Base-by-base conservation (phyloP, 2,888 invertebrate genomes). In the Clivina fossor region DNA sequence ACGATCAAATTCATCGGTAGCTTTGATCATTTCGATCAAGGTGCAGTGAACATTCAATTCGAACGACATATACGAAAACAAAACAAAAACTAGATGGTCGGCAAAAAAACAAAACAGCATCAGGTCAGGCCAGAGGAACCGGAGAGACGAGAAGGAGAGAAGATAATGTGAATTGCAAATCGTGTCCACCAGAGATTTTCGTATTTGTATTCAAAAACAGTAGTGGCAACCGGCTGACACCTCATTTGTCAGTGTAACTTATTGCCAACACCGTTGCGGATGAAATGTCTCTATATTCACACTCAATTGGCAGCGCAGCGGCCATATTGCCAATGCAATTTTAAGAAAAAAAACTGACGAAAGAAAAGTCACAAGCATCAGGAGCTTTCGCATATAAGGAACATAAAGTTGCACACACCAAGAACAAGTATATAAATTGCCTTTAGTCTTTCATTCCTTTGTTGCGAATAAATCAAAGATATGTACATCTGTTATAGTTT, bases 221-320 rank as follows among this genome's bases (percentile, higher is more conserved):
- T 68, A 67, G 72, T 70, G 71, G 67, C 68, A 66, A 66, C 65
- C 61, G n/a, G n/a, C 62, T 67, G 71, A 71, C 72, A 73, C 72
- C 71, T 71, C 71, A 72, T 73, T 72, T 73, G 72, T 73, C 72
- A 71, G 69, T 66, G 70, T 70, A 71, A 73, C 68, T 71, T 69
- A 72, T 69, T 68, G 66, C 64, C 62, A 63, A 65, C 54, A 65
- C 54, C n/a, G n/a, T n/a, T n/a, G n/a, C n/a, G n/a, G 20, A 37
- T 38, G 37, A 46, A 54, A 54, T 38, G 54, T 54, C 54, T 54
- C 32, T 54, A 54, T 54, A 44, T 50, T 35, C 41, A 7, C 11
- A 16, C 33, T 16, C 24, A 24, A 15, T 43, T 43, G 41, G 26
- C 18, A 41, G 49, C 37, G 40, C 28, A 40, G 37, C 16, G 26